These are phyloP conservation scores for Leptopterna dolabrata DNA, from an alignment of 2,888 invertebrate genomes.

Conservation along the genomic window DNA sequence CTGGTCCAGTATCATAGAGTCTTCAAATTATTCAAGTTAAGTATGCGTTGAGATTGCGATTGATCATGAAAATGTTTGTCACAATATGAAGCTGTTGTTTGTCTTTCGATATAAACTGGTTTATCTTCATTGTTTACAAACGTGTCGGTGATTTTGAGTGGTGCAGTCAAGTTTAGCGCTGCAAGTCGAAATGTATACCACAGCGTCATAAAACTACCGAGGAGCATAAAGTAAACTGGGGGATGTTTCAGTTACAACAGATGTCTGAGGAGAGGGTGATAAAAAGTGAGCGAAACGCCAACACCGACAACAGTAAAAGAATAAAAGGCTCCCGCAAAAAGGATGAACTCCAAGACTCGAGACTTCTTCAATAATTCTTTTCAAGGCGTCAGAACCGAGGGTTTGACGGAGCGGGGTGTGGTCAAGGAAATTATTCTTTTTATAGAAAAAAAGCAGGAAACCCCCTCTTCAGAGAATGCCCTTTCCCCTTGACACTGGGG, in stretches of 20 bases:
- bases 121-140: conserved; percentile 7
- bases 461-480: not conserved
- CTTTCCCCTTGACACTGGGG: not conserved
- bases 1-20: no score
- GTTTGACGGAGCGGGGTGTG: conserved; percentile 17
- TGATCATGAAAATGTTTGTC: no score
- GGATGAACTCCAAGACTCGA: not conserved
- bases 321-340: not conserved
- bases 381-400: not conserved
- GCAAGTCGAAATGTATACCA: not conserved
- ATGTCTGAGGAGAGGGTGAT: conserved; percentile 16
- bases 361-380: conserved; percentile 35
- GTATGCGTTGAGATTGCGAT: no score
- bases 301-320: not conserved
- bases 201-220: not conserved
- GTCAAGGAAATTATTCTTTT: conserved; percentile 41
- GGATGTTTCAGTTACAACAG: conserved; percentile 4
- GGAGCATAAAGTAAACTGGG: not conserved
- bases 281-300: conserved; percentile 21
- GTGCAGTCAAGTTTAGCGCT: not conserved
- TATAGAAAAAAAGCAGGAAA: not conserved
- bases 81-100: no score
- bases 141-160: not conserved
- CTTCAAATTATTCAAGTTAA: no score
- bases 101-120: not conserved